Conservation (phyloP, 2,797 vertebrate genomes). For the Xerus rutilus region DNA sequence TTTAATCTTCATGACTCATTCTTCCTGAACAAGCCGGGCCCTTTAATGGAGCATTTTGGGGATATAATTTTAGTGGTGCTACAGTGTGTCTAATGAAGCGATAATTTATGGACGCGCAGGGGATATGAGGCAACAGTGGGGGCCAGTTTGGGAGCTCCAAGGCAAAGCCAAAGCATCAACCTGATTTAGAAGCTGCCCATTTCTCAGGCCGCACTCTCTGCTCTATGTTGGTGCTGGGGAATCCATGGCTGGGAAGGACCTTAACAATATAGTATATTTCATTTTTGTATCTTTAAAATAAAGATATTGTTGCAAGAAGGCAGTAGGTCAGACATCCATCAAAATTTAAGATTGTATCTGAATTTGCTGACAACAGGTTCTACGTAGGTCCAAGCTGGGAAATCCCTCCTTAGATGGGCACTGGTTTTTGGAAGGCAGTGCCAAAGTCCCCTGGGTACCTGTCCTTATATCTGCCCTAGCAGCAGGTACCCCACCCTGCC, state of each 20-base stretch:
- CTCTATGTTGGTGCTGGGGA: not conserved
- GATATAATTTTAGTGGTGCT: conserved; percentile 81
- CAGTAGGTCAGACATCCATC: not conserved
- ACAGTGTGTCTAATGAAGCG: conserved; percentile 81
- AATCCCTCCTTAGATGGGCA: not conserved
- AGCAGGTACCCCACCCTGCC: accelerated
- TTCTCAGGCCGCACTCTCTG: not conserved
- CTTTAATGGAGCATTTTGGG: conserved; percentile 75
- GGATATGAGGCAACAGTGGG: conserved; percentile 52
- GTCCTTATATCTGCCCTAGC: no score
- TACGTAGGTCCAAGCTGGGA: not conserved
- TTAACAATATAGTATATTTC: not conserved
- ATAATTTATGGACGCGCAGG: conserved; percentile 79
- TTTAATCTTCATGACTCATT: conserved; percentile 85
- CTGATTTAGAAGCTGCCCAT: conserved; percentile 53
- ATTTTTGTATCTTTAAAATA: not conserved
- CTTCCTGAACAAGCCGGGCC: conserved; percentile 68
- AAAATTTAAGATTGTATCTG: not conserved
- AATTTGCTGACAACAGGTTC: not conserved
- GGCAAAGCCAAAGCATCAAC: conserved; percentile 77
- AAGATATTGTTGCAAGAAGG: not conserved
- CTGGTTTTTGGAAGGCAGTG: not conserved
- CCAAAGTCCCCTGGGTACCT: not conserved
- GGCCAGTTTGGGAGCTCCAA: conserved; percentile 76
- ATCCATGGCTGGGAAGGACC: not conserved